Conservation (phyloP, 2,797 vertebrate genomes). For the Cyclopterus lumpus region DNA sequence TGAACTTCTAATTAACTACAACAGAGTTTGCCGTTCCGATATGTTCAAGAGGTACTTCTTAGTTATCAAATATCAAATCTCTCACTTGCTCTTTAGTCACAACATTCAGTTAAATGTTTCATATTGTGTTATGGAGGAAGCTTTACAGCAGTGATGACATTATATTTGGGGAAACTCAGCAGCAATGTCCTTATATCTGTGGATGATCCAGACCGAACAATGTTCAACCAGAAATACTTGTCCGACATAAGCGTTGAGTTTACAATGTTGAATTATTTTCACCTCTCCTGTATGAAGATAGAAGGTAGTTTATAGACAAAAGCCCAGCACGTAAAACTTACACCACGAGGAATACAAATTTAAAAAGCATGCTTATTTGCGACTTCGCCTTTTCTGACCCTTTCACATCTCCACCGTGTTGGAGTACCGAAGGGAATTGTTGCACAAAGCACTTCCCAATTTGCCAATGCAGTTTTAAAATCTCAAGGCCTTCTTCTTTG, state of each 20-base stretch:
- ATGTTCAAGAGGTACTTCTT: neutral
- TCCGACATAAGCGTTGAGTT: neutral
- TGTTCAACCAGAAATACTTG: neutral
- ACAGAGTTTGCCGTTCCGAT: neutral
- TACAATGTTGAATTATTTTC: neutral
- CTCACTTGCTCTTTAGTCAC: neutral
- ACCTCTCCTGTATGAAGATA: neutral
- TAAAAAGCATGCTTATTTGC: neutral
- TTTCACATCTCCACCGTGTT: neutral
- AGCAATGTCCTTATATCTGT: neutral
- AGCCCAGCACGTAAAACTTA: neutral
- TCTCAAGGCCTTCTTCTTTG: neutral
- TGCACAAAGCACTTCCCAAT: slow-evolving; percentile 1
- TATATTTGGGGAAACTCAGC: neutral
- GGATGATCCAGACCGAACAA: neutral
- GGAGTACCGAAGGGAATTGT: neutral
- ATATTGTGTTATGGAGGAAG: neutral
- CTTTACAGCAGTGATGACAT: neutral
- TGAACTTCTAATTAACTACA: neutral
- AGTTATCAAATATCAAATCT: neutral
- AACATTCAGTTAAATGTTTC: neutral
- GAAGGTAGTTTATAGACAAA: neutral
- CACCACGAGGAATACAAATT: neutral
- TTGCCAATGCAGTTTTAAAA: neutral
- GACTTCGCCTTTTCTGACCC: slow-evolving; percentile 9